Percentiles rank a stretch among this genome's conserved stretches.
Conservation (phyloP, 2,888 invertebrate species). For the Philhelius pedissequus region DNA sequence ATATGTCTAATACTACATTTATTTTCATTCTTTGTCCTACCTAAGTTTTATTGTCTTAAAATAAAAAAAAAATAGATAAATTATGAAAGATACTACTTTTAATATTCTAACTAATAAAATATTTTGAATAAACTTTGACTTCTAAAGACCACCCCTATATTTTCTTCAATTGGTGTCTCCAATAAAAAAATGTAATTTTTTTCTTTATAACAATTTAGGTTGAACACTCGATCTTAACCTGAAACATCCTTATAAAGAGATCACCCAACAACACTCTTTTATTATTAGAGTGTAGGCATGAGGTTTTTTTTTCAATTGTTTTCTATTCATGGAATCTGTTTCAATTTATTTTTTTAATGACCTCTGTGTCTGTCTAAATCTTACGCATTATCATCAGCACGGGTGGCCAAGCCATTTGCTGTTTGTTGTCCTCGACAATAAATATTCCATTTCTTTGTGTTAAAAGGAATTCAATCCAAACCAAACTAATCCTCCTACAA, state of each 20-base stretch:
- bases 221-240: background rate
- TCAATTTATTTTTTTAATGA: background rate
- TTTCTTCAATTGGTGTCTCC: background rate
- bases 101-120: too few relatives aligned
- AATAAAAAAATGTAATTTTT: background rate
- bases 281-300: background rate
- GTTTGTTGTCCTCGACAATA: background rate
- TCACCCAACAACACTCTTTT: background rate
- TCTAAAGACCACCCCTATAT: background rate
- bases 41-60: too few relatives aligned
- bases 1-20: too few relatives aligned
- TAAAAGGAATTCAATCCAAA: conserved; percentile 39
- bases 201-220: background rate
- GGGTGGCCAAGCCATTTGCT: background rate
- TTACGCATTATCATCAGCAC: conserved; percentile 5
- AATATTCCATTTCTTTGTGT: background rate
- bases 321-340: background rate
- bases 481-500: conserved; percentile 15
- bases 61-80: too few relatives aligned
- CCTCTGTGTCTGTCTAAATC: background rate
- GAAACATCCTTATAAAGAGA: background rate
- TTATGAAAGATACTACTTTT: too few relatives aligned
- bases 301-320: background rate
- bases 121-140: too few relatives aligned
- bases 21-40: too few relatives aligned